A percentile compares a stretch with the other conserved stretches of the same genome.
These are phyloP conservation scores for Brachionus angularis DNA, from an alignment of 1,140 invertebrate genomes.

Conservation along the genomic window DNA sequence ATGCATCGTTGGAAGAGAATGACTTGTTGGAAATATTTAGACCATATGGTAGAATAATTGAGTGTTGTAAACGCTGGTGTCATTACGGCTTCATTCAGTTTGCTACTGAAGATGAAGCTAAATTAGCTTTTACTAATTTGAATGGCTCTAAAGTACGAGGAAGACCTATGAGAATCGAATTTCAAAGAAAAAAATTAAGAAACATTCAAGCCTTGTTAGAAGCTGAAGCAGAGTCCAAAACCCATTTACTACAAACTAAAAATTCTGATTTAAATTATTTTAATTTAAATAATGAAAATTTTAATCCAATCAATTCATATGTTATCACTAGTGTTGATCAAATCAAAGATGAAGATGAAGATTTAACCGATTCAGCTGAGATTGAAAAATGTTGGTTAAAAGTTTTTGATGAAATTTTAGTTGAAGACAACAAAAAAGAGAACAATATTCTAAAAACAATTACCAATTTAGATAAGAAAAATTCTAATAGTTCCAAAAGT, in stretches of 20 bases:
- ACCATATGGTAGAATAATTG: constrained; percentile 37
- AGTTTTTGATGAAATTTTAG: constrained; percentile 9
- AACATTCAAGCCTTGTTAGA: constrained; percentile 39
- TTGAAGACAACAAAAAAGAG: constrained; percentile 6
- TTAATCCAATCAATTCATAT: too few relatives aligned
- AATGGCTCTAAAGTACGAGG: constrained; percentile 30
- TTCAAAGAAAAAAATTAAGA: constrained; percentile 41
- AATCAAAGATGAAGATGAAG: not conserved
- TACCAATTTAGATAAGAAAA: constrained; percentile 28
- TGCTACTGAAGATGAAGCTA: constrained; percentile 38
- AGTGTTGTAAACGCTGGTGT: constrained; percentile 43
- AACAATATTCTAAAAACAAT: constrained; percentile 2
- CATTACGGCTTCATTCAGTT: constrained; percentile 42
- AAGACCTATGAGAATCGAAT: constrained; percentile 42
- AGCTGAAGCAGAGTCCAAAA: constrained; percentile 16
- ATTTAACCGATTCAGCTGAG: not conserved
- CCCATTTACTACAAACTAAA: too few relatives aligned
- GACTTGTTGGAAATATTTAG: constrained; percentile 22
- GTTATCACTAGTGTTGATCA: too few relatives aligned
- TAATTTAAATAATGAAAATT: not conserved
- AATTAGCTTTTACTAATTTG: constrained; percentile 16
- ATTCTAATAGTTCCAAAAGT: not conserved
- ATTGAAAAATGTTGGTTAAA: constrained; percentile 14
- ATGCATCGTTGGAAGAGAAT: constrained; percentile 15
- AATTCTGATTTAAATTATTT: not conserved